phyloP scores from a whole-genome alignment of 2,113 vertebrate genomes.

The Xerus inauris region DNA sequence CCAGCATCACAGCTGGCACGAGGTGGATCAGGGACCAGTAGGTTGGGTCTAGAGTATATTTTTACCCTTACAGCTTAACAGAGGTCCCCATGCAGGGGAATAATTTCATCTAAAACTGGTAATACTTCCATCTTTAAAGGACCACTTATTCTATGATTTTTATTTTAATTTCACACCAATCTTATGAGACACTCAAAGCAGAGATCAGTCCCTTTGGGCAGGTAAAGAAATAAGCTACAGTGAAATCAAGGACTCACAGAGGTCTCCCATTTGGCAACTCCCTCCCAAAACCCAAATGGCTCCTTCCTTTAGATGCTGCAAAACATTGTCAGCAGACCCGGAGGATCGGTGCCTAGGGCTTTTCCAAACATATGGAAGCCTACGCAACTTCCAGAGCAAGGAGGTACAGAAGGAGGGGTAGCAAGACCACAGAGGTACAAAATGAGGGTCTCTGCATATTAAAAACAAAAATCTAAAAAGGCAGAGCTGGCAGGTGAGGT shows the following conservation, averaged over 20 bases:
- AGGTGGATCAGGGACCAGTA: neutral
- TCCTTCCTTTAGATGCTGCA: neutral
- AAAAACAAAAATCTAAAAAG: neutral
- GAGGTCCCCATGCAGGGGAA: neutral
- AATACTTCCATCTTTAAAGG: neutral
- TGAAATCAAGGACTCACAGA: neutral
- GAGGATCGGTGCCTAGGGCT: neutral
- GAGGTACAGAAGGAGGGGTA: too few relatives aligned
- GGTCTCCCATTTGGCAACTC: neutral
- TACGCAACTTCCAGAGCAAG: neutral
- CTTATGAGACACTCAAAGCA: neutral
- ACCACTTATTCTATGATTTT: neutral
- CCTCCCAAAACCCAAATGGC: neutral
- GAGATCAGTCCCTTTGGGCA: neutral
- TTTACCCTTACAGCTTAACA: neutral
- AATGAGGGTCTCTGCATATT: neutral
- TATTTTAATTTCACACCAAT: neutral
- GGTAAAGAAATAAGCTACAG: neutral
- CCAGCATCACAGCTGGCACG: neutral
- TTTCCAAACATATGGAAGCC: accelerated
- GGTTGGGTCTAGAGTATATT: neutral
- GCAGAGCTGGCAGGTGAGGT: neutral
- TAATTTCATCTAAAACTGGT: neutral
- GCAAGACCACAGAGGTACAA: neutral
- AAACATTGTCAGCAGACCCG: neutral